Evolutionary conservation across 1,140 invertebrate genomes (phyloP), one percentile per base, ranked within the genome.

Genomic region (Dicyema japonicum): DNA sequence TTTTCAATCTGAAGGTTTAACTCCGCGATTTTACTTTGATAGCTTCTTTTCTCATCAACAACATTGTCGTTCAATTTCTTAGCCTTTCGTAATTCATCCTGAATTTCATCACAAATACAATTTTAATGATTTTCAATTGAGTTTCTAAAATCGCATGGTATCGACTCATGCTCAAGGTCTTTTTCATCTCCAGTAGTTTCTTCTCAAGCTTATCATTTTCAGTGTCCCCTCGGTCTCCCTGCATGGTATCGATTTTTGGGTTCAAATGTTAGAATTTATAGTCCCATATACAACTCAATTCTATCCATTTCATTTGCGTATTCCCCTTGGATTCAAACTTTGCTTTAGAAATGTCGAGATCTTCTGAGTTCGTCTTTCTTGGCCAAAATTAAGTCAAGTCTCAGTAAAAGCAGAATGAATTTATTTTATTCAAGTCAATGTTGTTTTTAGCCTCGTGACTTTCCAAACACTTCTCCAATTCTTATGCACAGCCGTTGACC

Each of bases 11-110:
- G 46, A 13, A 52, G 33, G 19, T 40, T 40, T 5, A 50, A 34
- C 24, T 51, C 49, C 22, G 47, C 43, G n/a, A 48, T 46, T 33
- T 52, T 52, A 23, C 35, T 40, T 4, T 38, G 43, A 14, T 46
- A 27, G 22, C 44, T 40, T 19, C 18, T 26, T 22, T 44, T 48
- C 31, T 47, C 43, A 3, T 27, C 27, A 5, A 36, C 38, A 19
- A 33, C 41, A 22, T 42, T 43, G 32, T 49, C 44, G 8, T 46
- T 29, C 15, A 44, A 39, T 19, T 39, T 30, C 17, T 37, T 41
- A 7, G 44, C 37, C 29, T 41, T 30, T 17, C 43, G 34, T 6
- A 44, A 38, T 25, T 47, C 45, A 41, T 50, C 44, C 44, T 47
- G 27, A 9, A 34, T 33, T 28, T 7, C 8, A 25, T 29, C 22